Conservation (phyloP, 2,113 vertebrate species). For the Callopanchax toddi region DNA sequence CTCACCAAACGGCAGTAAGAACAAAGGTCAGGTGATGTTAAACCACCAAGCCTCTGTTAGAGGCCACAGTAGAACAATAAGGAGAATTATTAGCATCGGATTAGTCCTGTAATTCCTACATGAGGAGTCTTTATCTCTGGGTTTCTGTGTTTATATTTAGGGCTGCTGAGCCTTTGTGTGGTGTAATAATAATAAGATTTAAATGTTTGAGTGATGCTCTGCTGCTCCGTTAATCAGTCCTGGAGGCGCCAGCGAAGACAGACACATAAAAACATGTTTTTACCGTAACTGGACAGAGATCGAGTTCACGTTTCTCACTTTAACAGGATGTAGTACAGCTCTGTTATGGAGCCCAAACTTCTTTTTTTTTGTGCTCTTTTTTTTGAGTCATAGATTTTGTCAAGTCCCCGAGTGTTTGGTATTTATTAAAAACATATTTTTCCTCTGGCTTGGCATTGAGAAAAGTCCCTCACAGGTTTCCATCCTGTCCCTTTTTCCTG, state of each 20-base stretch:
- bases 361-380: no score
- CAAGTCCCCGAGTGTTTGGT: not conserved
- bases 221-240: constrained; percentile 48
- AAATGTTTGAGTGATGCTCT: constrained; percentile 65
- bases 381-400: no score
- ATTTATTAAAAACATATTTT: no score
- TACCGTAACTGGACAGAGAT: not conserved
- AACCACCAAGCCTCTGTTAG: constrained; percentile 10
- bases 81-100: constrained; percentile 54
- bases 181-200: constrained; percentile 52
- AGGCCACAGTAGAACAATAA: constrained; percentile 38
- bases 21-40: constrained; percentile 51
- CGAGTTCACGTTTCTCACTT: not conserved
- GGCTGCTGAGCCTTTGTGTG: constrained; percentile 21
- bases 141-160: constrained; percentile 47
- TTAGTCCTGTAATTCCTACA: constrained; percentile 44
- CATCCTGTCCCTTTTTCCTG: not conserved
- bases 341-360: not conserved
- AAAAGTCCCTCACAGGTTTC: not conserved
- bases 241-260: constrained; percentile 9
- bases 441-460: no score
- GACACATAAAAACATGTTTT: constrained; percentile 15
- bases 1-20: constrained; percentile 22
- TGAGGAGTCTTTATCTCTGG: constrained; percentile 32
- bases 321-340: not conserved